A percentile compares a stretch with the other conserved stretches of the same genome.
Evolutionary conservation across 2,888 invertebrate genomes (phyloP).

Genomic region (Drosophila robusta): DNA sequence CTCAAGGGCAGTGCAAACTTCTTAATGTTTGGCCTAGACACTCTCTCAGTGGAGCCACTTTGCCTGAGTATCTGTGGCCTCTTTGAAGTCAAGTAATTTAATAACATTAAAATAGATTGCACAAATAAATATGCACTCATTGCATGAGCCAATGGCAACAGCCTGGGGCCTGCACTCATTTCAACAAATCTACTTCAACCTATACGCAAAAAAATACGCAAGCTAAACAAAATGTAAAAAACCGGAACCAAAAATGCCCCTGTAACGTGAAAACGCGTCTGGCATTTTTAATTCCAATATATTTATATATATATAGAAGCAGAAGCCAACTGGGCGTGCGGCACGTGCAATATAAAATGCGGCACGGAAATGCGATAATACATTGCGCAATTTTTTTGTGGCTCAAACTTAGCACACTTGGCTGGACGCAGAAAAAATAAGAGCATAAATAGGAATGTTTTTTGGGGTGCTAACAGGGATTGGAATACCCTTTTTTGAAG

Average conservation of each 20-base stretch:
- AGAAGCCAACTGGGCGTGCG: slow-evolving; percentile 22
- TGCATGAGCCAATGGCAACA: slow-evolving; percentile 7
- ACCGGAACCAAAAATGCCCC: slow-evolving; percentile 55
- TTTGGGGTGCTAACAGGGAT: not conserved
- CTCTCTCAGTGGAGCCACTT: not conserved
- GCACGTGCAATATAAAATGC: slow-evolving; percentile 59
- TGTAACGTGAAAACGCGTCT: slow-evolving; percentile 65
- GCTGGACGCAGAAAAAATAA: slow-evolving; percentile 25
- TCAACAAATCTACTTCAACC: slow-evolving; percentile 18
- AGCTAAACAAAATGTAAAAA: not conserved
- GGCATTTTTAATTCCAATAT: slow-evolving; percentile 74
- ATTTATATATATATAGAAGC: not conserved
- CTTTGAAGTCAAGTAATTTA: slow-evolving; percentile 38
- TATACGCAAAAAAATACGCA: slow-evolving; percentile 7
- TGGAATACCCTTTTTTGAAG: not conserved
- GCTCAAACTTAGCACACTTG: slow-evolving; percentile 46
- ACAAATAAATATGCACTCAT: slow-evolving; percentile 51
- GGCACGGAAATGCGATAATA: slow-evolving; percentile 53
- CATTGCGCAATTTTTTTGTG: slow-evolving; percentile 28
- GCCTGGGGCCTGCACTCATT: slow-evolving; percentile 10
- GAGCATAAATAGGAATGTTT: not conserved
- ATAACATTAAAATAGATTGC: slow-evolving; percentile 52
- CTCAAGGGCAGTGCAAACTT: slow-evolving; percentile 3
- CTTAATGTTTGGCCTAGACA: slow-evolving; percentile 1
- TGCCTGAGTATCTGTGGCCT: not conserved